Conservation (phyloP, 2,797 vertebrate genomes). For the Thamnophis elegans region DNA sequence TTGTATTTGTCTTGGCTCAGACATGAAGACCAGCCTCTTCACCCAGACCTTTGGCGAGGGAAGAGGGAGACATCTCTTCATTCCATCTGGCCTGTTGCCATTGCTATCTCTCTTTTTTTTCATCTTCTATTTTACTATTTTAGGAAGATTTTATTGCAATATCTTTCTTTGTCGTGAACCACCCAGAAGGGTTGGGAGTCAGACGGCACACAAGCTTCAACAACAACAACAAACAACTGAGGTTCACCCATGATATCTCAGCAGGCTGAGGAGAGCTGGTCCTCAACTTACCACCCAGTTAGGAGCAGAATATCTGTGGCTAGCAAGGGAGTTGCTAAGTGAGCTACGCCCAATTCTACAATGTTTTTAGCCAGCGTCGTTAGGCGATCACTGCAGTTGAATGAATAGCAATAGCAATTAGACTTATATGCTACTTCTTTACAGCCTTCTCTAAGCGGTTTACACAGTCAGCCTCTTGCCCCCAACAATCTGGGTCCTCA, state of each 20-base stretch:
- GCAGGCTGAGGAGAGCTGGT: not conserved
- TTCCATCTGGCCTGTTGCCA: not conserved
- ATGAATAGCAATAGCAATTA: not conserved
- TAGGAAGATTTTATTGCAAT: not conserved
- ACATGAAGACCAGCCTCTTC: not conserved
- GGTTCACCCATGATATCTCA: not conserved
- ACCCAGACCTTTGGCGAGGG: not conserved
- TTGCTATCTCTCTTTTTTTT: not conserved
- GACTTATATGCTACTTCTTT: no score
- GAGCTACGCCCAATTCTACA: not conserved
- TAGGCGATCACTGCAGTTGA: not conserved
- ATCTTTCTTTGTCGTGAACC: not conserved
- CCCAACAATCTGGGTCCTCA: no score
- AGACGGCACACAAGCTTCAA: not conserved
- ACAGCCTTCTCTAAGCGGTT: no score
- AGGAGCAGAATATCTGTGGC: not conserved
- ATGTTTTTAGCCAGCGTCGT: not conserved
- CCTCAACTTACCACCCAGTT: not conserved
- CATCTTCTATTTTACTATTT: not conserved
- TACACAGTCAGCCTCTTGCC: no score
- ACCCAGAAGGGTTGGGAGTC: not conserved
- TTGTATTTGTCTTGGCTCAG: not conserved
- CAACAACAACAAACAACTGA: not conserved
- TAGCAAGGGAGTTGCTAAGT: not conserved
- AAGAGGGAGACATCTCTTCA: not conserved